Evolutionary conservation across 2,888 invertebrate genomes (phyloP), one percentile per base, ranked within the genome.

Genomic region (Lutraria lutraria): DNA sequence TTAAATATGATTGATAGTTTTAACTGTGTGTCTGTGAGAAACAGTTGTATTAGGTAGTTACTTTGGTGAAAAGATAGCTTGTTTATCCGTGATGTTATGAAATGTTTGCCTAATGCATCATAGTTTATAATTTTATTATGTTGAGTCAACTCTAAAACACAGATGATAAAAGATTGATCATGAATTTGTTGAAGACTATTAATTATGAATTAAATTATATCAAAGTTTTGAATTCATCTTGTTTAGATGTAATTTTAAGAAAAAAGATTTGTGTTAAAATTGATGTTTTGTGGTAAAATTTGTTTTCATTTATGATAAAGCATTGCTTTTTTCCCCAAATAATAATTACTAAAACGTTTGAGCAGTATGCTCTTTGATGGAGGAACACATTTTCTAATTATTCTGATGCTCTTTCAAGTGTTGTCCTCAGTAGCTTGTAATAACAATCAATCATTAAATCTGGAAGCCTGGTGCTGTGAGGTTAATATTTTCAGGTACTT

Each of bases 1-100:
- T 76, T 76, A 76, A 76, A 76, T 34, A 10, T 76, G 76, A 76
- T 76, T 76, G 34, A 76, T 76, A 19, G 34, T 56, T 19, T 56
- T 16, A 56, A 56, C 21, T 56, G 56, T 56, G 76, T 76, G 31
- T 76, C 6, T 76, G 25, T 76, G n/a, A 76, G 76, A 76, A 25
- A 76, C 29, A 31, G 76, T 19, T 76, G 76, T 76, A 76, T 76
- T 19, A 6, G 21, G n/a, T 68, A 25, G 12, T 12, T 12, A 68
- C 63, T 68, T 10, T 25, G 6, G 25, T 13, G 6, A 25, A 25
- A 0, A 68, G 63, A 25, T 68, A 68, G 12, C n/a, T n/a, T 25
- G 8, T 68, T 68, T 12, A 3, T 68, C 25, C 63, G n/a, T 68
- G 25, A 68, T 68, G 1, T 25, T 25, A 10, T n/a, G n/a, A n/a